These are phyloP conservation scores for Ageneiosus marmoratus DNA, from an alignment of 2,113 vertebrate species.

Conservation along the genomic window DNA sequence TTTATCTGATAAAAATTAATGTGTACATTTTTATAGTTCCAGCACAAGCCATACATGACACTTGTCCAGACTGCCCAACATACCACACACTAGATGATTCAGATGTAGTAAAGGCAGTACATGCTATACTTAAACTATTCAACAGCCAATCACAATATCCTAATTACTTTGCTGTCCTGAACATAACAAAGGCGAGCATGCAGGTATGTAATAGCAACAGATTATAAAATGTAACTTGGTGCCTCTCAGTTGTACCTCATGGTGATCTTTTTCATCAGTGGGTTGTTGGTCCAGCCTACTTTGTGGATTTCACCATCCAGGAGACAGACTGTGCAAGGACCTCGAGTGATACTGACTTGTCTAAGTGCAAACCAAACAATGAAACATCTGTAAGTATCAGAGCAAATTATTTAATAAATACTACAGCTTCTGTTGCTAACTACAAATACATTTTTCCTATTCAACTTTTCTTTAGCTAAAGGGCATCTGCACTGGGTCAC, in stretches of 20 bases:
- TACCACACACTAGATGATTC: conserved; percentile 29
- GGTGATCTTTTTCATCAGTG: conserved; percentile 40
- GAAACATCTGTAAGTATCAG: conserved; percentile 39
- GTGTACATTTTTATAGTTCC: conserved; percentile 38
- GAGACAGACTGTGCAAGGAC: conserved; percentile 50
- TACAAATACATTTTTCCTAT: not conserved
- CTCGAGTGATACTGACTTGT: not conserved
- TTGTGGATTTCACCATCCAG: conserved; percentile 53
- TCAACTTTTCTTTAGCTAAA: too few relatives aligned
- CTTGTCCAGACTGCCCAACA: conserved; percentile 53
- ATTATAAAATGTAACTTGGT: not conserved
- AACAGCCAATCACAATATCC: conserved; percentile 22
- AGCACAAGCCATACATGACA: not conserved
- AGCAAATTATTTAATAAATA: not conserved
- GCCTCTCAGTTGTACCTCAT: not conserved
- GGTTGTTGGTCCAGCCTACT: conserved; percentile 43
- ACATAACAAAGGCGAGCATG: conserved; percentile 46
- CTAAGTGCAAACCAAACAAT: conserved; percentile 44
- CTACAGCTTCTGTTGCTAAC: not conserved
- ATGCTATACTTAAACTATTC: conserved; percentile 41
- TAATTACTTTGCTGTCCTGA: conserved; percentile 48
- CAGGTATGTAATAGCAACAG: conserved; percentile 31
- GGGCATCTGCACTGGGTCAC: too few relatives aligned
- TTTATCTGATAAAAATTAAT: not conserved
- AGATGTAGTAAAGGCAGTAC: conserved; percentile 30